phyloP scores from a whole-genome alignment of 2,888 invertebrate genomes.

The Lagria hirta region DNA sequence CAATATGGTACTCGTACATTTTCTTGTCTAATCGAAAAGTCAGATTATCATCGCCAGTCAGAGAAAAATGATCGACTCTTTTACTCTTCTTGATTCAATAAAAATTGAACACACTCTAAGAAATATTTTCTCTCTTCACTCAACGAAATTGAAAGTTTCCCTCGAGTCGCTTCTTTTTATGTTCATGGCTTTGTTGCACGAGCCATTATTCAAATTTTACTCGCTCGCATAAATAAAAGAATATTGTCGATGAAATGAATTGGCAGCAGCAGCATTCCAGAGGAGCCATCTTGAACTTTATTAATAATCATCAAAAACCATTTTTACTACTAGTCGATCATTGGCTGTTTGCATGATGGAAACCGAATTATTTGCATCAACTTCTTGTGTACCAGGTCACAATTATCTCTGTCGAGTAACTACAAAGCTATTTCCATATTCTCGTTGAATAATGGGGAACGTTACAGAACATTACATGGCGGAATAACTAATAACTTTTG shows the following conservation, averaged over 20 bases:
- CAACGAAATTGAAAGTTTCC: conserved; percentile 25
- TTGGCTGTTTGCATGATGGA: no score
- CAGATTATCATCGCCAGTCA: conserved; percentile 24
- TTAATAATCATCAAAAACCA: no score
- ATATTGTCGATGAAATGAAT: conserved; percentile 17
- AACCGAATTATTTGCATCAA: no score
- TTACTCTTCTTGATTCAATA: conserved; percentile 20
- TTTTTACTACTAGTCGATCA: no score
- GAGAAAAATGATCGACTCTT: conserved; percentile 26
- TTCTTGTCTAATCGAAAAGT: conserved; percentile 25
- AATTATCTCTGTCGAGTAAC: no score
- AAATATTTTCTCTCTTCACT: conserved; percentile 19
- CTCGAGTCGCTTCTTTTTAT: conserved; percentile 17
- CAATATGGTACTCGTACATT: conserved; percentile 22
- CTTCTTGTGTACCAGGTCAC: no score
- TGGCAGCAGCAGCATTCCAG: no score
- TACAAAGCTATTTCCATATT: no score
- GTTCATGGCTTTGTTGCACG: conserved; percentile 21
- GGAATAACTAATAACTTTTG: no score
- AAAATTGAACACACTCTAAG: conserved; percentile 20
- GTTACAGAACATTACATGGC: no score
- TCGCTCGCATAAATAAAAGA: conserved; percentile 23
- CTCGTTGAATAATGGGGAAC: no score
- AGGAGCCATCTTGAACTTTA: no score
- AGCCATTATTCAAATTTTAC: conserved; percentile 23